Evolutionary conservation across 1,140 invertebrate genomes (phyloP).

Genomic region (Drosophila persimilis): DNA sequence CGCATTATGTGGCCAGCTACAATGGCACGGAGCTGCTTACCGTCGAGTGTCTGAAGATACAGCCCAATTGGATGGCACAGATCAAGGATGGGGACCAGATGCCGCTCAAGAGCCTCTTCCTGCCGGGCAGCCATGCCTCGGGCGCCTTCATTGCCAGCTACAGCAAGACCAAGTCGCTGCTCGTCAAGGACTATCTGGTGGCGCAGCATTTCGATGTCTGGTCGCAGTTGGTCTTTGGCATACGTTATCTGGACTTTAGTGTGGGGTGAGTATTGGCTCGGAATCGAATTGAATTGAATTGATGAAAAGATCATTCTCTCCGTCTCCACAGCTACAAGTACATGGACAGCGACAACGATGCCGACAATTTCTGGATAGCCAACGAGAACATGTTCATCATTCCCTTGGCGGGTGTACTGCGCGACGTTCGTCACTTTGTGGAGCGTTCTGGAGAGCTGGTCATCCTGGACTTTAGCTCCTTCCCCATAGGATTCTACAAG

Average conservation of each 20-base stretch:
- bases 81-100: conserved; percentile 72
- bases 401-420: conserved; percentile 84
- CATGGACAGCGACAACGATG: conserved; percentile 30
- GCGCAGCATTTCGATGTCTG: conserved; percentile 91
- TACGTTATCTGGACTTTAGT: conserved; percentile 91
- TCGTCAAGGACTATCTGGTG: conserved; percentile 83
- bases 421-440: conserved; percentile 85
- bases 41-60: conserved; percentile 86
- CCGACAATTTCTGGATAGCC: conserved; percentile 85
- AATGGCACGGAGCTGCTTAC: conserved; percentile 83
- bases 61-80: conserved; percentile 87
- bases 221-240: conserved; percentile 91
- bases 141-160: conserved; percentile 84
- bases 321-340: conserved; percentile 46
- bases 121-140: conserved; percentile 87
- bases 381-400: conserved; percentile 85
- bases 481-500: conserved; percentile 80
- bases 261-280: conserved; percentile 84
- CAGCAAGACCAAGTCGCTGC: conserved; percentile 79
- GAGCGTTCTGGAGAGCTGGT: conserved; percentile 85
- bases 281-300: not conserved
- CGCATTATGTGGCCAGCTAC: conserved; percentile 84
- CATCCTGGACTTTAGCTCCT: conserved; percentile 85
- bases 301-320: not conserved
- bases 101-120: conserved; percentile 70